Evolutionary conservation across 2,797 vertebrate species (phyloP).

Genomic region (Cacajao melanocephalus): DNA sequence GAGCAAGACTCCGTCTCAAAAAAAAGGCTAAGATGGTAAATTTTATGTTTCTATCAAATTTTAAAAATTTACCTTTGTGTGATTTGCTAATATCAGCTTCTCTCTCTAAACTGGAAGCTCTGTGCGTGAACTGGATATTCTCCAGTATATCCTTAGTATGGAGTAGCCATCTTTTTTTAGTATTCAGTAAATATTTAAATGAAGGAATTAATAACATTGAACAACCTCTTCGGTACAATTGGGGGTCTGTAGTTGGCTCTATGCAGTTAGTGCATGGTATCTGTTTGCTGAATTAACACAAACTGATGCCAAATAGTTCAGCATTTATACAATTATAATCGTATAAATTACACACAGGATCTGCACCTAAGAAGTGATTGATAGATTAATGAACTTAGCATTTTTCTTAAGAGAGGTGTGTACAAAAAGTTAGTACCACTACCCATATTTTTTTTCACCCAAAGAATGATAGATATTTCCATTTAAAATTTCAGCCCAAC

Average conservation of each 20-base stretch:
- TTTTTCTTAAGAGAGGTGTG: not conserved
- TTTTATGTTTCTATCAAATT: not conserved
- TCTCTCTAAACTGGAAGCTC: not conserved
- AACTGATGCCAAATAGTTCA: not conserved
- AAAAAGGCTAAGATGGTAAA: not conserved
- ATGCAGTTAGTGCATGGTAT: not conserved
- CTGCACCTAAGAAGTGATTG: not conserved
- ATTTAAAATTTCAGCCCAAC: not conserved
- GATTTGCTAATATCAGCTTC: not conserved
- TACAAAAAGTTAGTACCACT: not conserved
- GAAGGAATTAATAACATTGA: not conserved
- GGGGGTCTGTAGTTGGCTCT: not conserved
- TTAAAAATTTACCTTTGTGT: not conserved
- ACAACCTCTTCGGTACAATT: not conserved
- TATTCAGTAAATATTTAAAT: not conserved
- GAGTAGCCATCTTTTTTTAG: not conserved
- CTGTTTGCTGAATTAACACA: not conserved
- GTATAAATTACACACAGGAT: not conserved
- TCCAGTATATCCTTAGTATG: not conserved
- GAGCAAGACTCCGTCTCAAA: too few relatives aligned
- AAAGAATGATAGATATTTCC: not conserved
- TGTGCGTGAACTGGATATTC: not conserved
- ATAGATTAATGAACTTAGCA: not conserved
- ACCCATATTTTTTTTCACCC: not conserved
- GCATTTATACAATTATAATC: not conserved